Conservation (phyloP, 2,888 invertebrate genomes). For the Molorchus minor region DNA sequence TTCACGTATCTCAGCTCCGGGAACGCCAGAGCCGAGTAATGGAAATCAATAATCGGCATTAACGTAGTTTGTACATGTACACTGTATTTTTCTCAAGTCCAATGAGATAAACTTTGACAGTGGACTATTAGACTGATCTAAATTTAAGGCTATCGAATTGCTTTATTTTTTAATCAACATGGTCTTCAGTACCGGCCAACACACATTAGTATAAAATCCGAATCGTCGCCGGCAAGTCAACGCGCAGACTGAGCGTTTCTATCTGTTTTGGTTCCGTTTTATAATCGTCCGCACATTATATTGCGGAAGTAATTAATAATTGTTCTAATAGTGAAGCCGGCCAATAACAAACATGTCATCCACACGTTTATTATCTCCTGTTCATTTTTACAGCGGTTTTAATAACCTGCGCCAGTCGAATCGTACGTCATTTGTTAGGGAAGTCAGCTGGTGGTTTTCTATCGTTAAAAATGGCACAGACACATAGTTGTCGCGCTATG, state of each 20-base stretch:
- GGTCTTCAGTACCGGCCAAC: constrained; percentile 4
- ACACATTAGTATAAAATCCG: constrained; percentile 16
- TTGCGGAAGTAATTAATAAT: constrained; percentile 8
- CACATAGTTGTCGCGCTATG: constrained; percentile 37
- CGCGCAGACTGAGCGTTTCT: background rate
- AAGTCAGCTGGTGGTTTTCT: constrained; percentile 32
- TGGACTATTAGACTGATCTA: constrained; percentile 16
- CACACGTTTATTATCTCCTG: constrained; percentile 43
- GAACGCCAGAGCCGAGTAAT: constrained; percentile 58
- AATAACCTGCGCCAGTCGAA: constrained; percentile 40
- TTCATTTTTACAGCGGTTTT: constrained; percentile 35
- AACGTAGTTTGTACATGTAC: constrained; percentile 42
- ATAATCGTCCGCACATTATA: background rate
- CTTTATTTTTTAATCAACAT: constrained; percentile 13
- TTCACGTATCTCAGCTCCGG: too few relatives aligned
- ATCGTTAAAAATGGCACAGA: constrained; percentile 18
- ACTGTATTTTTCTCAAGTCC: background rate
- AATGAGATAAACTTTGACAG: constrained; percentile 25
- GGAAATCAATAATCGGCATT: constrained; percentile 59
- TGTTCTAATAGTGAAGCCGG: constrained; percentile 8
- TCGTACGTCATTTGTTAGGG: constrained; percentile 35
- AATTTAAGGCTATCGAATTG: constrained; percentile 15
- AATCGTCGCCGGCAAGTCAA: constrained; percentile 11
- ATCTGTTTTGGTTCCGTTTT: background rate
- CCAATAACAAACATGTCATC: constrained; percentile 36